phyloP scores from a whole-genome alignment of 1,140 invertebrate genomes.

The Batillaria attramentaria region DNA sequence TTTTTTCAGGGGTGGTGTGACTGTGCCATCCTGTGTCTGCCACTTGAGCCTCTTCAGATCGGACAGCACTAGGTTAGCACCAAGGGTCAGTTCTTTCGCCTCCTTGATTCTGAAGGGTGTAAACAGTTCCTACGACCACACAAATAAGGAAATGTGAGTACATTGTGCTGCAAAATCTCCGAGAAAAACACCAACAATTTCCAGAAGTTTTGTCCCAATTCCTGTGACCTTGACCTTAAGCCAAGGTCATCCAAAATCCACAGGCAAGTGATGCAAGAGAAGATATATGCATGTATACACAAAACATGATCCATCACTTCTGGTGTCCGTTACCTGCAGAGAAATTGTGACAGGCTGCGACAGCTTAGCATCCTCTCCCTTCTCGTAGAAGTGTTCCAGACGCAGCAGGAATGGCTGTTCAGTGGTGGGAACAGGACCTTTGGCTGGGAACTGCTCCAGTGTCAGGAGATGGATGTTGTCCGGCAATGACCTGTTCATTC shows the following conservation, averaged over 20 bases:
- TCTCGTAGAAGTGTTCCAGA: conserved; percentile 90
- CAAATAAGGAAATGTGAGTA: conserved; percentile 18
- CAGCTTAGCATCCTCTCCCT: conserved; percentile 77
- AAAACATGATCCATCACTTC: no score
- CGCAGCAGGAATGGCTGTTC: conserved; percentile 77
- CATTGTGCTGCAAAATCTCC: background rate
- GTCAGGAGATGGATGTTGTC: conserved; percentile 89
- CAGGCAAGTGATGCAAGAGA: no score
- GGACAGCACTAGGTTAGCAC: conserved; percentile 75
- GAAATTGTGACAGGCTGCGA: conserved; percentile 75
- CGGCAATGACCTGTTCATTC: conserved; percentile 77
- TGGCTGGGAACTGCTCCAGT: conserved; percentile 85
- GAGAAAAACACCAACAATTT: background rate
- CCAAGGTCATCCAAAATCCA: background rate
- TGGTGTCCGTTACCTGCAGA: conserved; percentile 48
- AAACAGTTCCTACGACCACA: conserved; percentile 75
- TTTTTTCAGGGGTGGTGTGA: no score
- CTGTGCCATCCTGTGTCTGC: no score
- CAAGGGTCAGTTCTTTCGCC: conserved; percentile 80
- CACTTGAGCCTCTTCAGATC: conserved; percentile 65
- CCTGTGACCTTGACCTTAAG: background rate
- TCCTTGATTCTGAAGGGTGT: conserved; percentile 75
- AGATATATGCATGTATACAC: no score
- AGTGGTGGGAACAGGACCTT: conserved; percentile 73
- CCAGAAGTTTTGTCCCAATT: background rate